Evolutionary conservation across 2,113 vertebrate genomes (phyloP), one percentile per base, ranked within the genome.

Genomic region (Sciurus niger): DNA sequence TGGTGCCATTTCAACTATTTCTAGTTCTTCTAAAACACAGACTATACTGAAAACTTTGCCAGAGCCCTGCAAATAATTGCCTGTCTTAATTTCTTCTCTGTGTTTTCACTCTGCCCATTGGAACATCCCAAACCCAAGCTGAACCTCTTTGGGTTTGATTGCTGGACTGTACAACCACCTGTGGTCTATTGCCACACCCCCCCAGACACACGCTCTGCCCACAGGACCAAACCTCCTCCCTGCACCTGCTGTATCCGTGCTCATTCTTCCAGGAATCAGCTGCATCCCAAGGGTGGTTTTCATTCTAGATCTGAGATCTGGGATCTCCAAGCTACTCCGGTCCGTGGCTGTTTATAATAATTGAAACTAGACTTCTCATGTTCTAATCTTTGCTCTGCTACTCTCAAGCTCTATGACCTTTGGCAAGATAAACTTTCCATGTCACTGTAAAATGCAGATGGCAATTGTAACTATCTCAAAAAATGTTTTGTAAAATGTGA

Each of bases 401-500:
- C 32, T 95, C 22, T 96, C 65, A 89, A 92, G 46, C 24, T 74
- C 4, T 77, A 1, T 18, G 18, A 78, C 28, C 20, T 95, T 65
- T 67, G n/a, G 16, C 3, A 48, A 82, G 22, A 73, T 79, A 79
- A 95, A 72, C 28, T 89, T 80, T 77, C 28, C 32, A 5, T 40
- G 25, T 88, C 32, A n/a, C 72, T 72, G 72, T 89, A 83, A 89
- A 87, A 73, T 13, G 25, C 14, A 43, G n/a, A 65, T 70, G 34
- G 65, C 28, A 89, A 65, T 22, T 65, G n/a, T 17, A 46, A 22
- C 11, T 74, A 48, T 14, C 9, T 82, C 34, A 37, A 46, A 40
- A 60, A 60, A 48, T 86, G 43, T 73, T 91, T 88, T 53, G 28
- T 89, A 13, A 96, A 90, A n/a, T 73, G 55, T 18, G 68, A 82